Evolutionary conservation across 2,888 invertebrate genomes (phyloP).

Genomic region (Epinotia bilunana): DNA sequence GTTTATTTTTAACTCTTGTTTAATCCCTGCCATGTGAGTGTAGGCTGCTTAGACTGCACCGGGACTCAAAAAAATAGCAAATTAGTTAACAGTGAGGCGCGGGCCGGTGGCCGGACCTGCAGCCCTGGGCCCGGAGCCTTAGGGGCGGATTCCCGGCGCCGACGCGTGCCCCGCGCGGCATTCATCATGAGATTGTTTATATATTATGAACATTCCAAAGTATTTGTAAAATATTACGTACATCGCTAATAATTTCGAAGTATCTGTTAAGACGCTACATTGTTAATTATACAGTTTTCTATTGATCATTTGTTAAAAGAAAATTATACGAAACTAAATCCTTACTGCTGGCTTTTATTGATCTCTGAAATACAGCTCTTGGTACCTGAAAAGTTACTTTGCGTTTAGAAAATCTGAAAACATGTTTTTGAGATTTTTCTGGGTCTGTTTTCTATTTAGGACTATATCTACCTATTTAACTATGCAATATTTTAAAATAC

Average conservation of each 20-base stretch:
- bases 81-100: constrained; percentile 63
- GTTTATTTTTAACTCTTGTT: constrained; percentile 44
- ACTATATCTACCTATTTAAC: no score
- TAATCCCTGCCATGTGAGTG: constrained; percentile 44
- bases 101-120: constrained; percentile 23
- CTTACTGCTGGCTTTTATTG: constrained; percentile 73
- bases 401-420: background rate
- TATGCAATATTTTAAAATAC: no score
- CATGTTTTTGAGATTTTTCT: background rate
- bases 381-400: constrained; percentile 4
- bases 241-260: constrained; percentile 83
- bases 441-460: no score
- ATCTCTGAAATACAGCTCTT: constrained; percentile 49
- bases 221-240: constrained; percentile 84
- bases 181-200: constrained; percentile 47
- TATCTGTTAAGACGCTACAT: constrained; percentile 84
- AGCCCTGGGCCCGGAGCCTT: background rate
- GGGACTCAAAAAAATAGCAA: constrained; percentile 79
- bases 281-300: constrained; percentile 85
- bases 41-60: constrained; percentile 59
- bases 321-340: constrained; percentile 85
- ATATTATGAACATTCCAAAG: constrained; percentile 84
- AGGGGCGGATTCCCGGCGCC: background rate
- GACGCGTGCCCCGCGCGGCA: constrained; percentile 28
- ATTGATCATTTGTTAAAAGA: constrained; percentile 85